Conservation (phyloP, 2,113 vertebrate genomes). For the Leptosomus discolor region DNA sequence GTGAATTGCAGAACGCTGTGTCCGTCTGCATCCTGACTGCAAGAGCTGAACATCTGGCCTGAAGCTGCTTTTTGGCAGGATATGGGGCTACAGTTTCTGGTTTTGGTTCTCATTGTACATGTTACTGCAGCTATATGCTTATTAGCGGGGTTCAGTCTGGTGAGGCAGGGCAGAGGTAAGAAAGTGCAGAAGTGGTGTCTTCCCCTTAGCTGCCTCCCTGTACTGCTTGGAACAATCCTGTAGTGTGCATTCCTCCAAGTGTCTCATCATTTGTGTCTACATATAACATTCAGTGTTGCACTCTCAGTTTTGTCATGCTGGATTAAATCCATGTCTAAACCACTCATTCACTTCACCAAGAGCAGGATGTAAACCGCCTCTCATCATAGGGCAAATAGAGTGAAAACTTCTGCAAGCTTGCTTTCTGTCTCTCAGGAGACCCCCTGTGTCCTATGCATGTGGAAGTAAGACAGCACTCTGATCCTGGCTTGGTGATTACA, state of each 20-base stretch:
- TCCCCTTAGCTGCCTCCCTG: not conserved
- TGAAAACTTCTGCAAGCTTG: not conserved
- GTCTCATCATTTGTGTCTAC: not conserved
- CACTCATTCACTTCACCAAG: not conserved
- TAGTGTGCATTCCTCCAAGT: not conserved
- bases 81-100: not conserved
- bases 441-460: not conserved
- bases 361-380: not conserved
- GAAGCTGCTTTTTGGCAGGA: not conserved
- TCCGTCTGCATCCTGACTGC: not conserved
- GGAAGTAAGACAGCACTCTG: not conserved
- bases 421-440: not conserved
- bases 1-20: accelerated
- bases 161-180: not conserved
- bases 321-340: not conserved
- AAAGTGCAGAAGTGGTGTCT: not conserved
- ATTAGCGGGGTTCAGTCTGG: not conserved
- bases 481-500: not conserved
- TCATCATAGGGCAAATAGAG: not conserved
- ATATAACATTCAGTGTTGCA: not conserved
- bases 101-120: not conserved
- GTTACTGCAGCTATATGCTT: not conserved
- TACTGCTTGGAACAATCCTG: not conserved
- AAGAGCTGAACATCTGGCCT: not conserved
- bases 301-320: not conserved